Evolutionary conservation across 37 sponge, comb jelly and placozoan genomes (phyloP).

Genomic region (Lycopodina hypogea): DNA sequence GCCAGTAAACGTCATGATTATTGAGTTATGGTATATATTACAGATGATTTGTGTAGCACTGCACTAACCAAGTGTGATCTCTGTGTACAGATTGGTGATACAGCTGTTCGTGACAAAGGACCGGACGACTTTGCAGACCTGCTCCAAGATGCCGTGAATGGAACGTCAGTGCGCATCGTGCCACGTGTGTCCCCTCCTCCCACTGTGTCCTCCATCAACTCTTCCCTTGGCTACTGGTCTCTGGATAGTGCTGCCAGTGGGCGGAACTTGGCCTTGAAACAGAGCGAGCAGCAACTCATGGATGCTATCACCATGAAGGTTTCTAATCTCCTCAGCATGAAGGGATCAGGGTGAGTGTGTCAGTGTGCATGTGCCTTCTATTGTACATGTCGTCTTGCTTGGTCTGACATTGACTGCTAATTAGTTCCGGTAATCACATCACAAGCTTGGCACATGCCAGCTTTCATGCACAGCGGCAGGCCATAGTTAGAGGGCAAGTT

Average conservation of each 20-base stretch:
- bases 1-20: too few relatives aligned
- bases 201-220: background rate
- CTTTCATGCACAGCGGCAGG: too few relatives aligned
- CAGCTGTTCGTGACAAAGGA: constrained; percentile 13
- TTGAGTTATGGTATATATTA: too few relatives aligned
- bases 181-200: constrained; percentile 29
- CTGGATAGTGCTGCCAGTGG: constrained; percentile 2
- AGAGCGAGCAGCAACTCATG: background rate
- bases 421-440: too few relatives aligned
- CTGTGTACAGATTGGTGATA: constrained; percentile 33
- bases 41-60: too few relatives aligned
- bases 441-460: too few relatives aligned
- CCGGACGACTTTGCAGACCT: constrained; percentile 38
- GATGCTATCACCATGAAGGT: constrained; percentile 35
- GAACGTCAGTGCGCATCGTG: constrained; percentile 23
- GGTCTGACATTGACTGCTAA: too few relatives aligned
- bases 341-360: constrained; percentile 20
- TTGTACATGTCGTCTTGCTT: background rate
- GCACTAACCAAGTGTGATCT: too few relatives aligned
- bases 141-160: constrained; percentile 32
- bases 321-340: constrained; percentile 47
- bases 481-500: too few relatives aligned
- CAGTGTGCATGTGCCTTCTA: background rate
- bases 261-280: background rate
- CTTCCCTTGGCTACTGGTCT: constrained; percentile 17